A percentile compares a stretch with the other conserved stretches of the same genome.
Conservation (phyloP, 2,113 vertebrate species). For the Lophius piscatorius region DNA sequence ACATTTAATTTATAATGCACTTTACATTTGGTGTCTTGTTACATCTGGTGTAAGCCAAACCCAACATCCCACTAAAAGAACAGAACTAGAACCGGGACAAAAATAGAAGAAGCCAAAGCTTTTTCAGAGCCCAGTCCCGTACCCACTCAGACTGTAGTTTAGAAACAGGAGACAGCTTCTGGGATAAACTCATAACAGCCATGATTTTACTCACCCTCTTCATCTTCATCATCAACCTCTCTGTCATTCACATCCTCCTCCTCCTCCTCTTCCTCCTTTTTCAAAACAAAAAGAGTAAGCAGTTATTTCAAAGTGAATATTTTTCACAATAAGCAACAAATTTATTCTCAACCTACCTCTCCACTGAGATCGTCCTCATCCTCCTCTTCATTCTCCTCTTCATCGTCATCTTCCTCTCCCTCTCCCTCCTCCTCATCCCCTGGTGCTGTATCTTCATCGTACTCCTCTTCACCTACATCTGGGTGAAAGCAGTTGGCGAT, state of each 20-base stretch:
- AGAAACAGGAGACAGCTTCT: background rate
- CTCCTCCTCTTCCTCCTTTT: conserved; percentile 89
- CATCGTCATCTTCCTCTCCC: conserved; percentile 84
- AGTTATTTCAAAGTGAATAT: background rate
- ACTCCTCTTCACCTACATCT: conserved; percentile 85
- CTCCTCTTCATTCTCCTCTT: conserved; percentile 87
- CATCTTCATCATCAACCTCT: conserved; percentile 91
- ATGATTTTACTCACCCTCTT: conserved; percentile 79
- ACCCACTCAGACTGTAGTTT: too few species aligned
- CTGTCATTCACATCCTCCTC: conserved; percentile 82
- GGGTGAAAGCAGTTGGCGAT: background rate
- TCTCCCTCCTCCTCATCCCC: conserved; percentile 92
- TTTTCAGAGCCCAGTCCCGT: too few species aligned
- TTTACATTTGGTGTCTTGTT: too few species aligned
- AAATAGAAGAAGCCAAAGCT: too few species aligned
- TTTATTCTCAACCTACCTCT: conserved; percentile 57
- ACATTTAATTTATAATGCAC: too few species aligned
- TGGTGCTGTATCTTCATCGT: conserved; percentile 89
- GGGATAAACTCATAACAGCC: background rate
- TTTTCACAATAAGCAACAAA: background rate
- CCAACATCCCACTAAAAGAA: too few species aligned
- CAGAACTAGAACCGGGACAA: too few species aligned
- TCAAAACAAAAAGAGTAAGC: background rate
- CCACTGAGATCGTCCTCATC: conserved; percentile 76
- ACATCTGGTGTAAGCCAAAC: too few species aligned